Base-by-base conservation (phyloP, 2,113 vertebrate genomes). In the Chaenocephalus aceratus region DNA sequence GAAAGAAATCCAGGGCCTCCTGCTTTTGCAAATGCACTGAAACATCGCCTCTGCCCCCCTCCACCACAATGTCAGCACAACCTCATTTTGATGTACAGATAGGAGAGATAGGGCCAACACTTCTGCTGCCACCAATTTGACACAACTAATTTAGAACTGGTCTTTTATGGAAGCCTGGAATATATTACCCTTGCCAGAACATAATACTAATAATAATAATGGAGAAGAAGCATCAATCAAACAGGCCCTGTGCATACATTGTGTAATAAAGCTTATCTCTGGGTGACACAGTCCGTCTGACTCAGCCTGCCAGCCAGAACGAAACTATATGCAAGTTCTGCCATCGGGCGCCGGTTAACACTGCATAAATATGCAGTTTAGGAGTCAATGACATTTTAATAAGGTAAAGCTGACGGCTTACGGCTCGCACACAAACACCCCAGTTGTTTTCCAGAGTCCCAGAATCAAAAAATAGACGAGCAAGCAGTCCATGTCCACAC, bases 181-280 rank as follows among this genome's bases (percentile, higher is more conserved):
- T 94, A 89, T 82, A 94, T 94, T 93, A 91, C 89, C 89, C 90
- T 89, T 46, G 66, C 85, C 82, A 75, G 81, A 79, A 90, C 89
- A 88, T 89, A 86, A 91, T 89, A 92, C 88, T 89, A 86, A 91
- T 89, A 92, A 93, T 94, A 95, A 95, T 90, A n/a, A n/a, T n/a
- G n/a, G n/a, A n/a, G 86, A 91, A 89, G 83, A 60, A 68, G 89
- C 94, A 94, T 95, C 93, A 93, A 94, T 95, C 95, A 95, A 82
- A 85, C 74, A 12, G 80, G 60, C 56, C 83, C 75, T 65, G 77
- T 81, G 91, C 91, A 90, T 87, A 92, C 88, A 84, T 88, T 84
- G 85, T 84, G 92, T 91, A 94, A 93, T 94, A 93, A 93, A 91
- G 90, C 94, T 96, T 94, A 96, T 95, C 95, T 94, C 82, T 51